Evolutionary conservation across 2,888 invertebrate species (phyloP).

Genomic region (Ischnura elegans): DNA sequence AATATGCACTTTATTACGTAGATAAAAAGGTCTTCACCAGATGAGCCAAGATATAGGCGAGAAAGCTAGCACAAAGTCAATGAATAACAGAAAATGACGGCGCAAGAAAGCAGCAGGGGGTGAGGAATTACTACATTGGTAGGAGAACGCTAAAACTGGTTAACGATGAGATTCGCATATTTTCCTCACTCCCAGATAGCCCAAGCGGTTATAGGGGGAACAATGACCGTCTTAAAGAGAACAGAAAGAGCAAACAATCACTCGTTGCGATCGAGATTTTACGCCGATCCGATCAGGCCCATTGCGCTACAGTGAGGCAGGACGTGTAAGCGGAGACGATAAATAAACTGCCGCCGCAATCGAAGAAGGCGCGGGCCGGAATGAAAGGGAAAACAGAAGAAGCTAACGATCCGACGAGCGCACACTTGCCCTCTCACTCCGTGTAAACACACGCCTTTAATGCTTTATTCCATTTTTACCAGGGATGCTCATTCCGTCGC

Average conservation of each 20-base stretch:
- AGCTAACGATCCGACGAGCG: background rate
- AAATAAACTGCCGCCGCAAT: background rate
- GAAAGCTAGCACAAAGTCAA: no score
- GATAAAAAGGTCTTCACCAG: no score
- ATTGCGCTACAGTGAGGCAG: background rate
- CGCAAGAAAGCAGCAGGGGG: no score
- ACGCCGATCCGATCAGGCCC: background rate
- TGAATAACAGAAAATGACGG: no score
- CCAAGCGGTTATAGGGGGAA: background rate
- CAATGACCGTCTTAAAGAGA: background rate
- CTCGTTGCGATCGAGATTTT: background rate
- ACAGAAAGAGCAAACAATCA: background rate
- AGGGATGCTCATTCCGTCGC: background rate
- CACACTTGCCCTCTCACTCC: background rate
- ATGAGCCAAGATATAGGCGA: no score
- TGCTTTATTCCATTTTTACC: background rate
- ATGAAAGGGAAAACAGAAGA: conserved; percentile 9
- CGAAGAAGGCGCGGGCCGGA: background rate
- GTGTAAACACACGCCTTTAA: background rate
- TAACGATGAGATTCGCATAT: background rate
- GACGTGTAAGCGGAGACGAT: background rate
- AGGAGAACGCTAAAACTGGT: no score
- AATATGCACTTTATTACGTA: no score
- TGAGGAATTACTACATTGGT: no score
- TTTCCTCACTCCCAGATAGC: background rate